Evolutionary conservation across 2,888 invertebrate species (phyloP).

Genomic region (Crocallis elinguaria): DNA sequence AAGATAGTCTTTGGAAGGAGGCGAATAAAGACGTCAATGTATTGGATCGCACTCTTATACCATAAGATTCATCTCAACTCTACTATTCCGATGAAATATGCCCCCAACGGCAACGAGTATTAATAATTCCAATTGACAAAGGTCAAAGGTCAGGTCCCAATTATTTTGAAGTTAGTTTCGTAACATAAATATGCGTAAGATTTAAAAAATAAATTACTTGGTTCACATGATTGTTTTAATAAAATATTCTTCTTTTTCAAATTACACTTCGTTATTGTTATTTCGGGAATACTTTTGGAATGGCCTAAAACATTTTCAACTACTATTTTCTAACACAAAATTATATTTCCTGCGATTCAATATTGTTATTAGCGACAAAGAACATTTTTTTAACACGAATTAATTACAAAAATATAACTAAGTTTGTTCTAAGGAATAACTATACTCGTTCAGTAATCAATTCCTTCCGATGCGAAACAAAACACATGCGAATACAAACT

Average conservation of each 20-base stretch:
- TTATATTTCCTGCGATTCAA: conserved; percentile 29
- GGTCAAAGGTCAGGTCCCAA: background rate
- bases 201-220: no score
- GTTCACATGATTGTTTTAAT: no score
- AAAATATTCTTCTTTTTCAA: background rate
- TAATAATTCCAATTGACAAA: background rate
- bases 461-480: conserved; percentile 50
- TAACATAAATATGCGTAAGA: background rate
- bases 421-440: conserved; percentile 44
- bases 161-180: conserved; percentile 6
- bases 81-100: no score
- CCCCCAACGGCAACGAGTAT: background rate
- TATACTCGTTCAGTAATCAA: conserved; percentile 44
- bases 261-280: conserved; percentile 16
- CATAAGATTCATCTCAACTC: no score
- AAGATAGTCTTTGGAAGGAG: no score
- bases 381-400: conserved; percentile 2
- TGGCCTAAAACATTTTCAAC: conserved; percentile 31
- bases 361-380: background rate
- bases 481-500: conserved; percentile 32
- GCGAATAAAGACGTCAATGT: no score
- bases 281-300: conserved; percentile 44
- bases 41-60: no score
- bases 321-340: conserved; percentile 24
- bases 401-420: conserved; percentile 45